These are phyloP conservation scores for Cottus gobio DNA, from an alignment of 2,113 vertebrate genomes.

Conservation along the genomic window DNA sequence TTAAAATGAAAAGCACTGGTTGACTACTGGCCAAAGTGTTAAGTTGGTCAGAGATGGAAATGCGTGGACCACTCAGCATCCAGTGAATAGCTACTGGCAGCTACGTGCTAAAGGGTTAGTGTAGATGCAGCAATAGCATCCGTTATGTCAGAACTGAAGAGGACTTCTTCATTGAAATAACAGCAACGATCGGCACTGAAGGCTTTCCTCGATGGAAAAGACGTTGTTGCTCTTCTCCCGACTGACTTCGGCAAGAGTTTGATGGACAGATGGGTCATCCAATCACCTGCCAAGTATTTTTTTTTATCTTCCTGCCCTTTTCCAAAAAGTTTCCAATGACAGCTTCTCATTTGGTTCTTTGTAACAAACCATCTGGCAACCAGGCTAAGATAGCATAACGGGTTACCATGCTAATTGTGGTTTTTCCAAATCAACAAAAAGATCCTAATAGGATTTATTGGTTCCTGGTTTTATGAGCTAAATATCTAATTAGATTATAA, in stretches of 20 bases:
- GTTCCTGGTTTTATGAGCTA: slow-evolving; percentile 15
- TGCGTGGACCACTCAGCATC: no score
- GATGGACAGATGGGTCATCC: no score
- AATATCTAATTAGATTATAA: slow-evolving; percentile 43
- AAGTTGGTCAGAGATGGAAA: neutral
- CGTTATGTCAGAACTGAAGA: no score
- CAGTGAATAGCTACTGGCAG: no score
- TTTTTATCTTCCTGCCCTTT: neutral
- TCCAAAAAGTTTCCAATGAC: neutral
- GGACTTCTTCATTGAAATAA: no score
- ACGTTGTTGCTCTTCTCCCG: no score
- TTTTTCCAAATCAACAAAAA: neutral
- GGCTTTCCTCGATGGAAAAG: no score
- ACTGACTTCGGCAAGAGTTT: no score
- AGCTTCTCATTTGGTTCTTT: neutral
- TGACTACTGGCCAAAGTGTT: neutral
- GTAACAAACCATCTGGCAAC: neutral
- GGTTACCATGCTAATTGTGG: neutral
- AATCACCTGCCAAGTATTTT: no score
- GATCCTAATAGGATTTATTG: slow-evolving; percentile 21
- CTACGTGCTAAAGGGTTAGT: no score
- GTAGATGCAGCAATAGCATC: no score
- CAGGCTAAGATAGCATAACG: neutral
- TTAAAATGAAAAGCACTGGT: neutral
- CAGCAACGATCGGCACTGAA: no score